Evolutionary conservation across 2,888 invertebrate genomes (phyloP).

Genomic region (Cremastobaeus sp.): DNA sequence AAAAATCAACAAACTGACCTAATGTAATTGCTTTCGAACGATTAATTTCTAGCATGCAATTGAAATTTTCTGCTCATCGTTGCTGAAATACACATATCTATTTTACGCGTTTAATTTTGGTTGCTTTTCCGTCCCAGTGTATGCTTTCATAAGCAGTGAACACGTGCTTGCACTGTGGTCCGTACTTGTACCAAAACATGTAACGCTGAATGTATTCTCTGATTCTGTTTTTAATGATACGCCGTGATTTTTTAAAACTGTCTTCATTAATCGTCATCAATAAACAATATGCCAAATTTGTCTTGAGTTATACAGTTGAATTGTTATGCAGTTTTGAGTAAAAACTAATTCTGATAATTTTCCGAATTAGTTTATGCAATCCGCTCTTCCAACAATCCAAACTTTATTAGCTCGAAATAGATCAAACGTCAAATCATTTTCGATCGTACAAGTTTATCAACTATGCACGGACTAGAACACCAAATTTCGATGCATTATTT

Average conservation of each 20-base stretch:
- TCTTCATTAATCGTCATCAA: no score
- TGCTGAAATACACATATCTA: constrained; percentile 50
- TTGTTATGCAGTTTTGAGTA: no score
- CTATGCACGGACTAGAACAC: constrained; percentile 48
- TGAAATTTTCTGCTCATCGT: constrained; percentile 71
- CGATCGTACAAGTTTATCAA: constrained; percentile 19
- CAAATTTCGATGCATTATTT: constrained; percentile 66
- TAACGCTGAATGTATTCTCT: constrained; percentile 13
- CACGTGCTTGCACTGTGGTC: constrained; percentile 12
- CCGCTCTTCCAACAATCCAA: no score
- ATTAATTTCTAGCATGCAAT: constrained; percentile 77
- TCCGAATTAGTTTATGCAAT: no score
- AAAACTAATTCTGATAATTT: no score
- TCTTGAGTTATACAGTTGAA: no score
- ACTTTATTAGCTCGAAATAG: no score
- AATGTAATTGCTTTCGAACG: constrained; percentile 76
- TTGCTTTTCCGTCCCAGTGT: constrained; percentile 39
- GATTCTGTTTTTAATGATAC: no score
- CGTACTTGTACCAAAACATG: constrained; percentile 31
- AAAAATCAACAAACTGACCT: constrained; percentile 75
- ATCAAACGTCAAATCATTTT: constrained; percentile 34
- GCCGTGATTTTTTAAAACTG: no score
- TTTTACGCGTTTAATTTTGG: constrained; percentile 45
- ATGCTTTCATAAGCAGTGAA: constrained; percentile 45
- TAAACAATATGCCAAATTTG: no score